phyloP scores from a whole-genome alignment of 2,113 vertebrate species.

The Vicugna pacos region DNA sequence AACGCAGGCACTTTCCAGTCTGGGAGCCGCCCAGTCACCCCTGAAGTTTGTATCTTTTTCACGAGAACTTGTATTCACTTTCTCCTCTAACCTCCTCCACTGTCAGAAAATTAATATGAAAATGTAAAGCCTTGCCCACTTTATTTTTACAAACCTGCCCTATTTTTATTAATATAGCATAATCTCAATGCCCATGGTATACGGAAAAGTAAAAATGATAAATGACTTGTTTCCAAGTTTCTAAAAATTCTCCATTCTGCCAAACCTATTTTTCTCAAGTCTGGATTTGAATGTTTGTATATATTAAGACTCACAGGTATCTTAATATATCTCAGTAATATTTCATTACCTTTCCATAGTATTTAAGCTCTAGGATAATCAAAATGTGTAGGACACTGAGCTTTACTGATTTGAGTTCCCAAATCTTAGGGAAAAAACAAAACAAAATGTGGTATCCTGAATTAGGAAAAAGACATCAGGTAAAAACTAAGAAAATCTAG shows the following conservation, averaged over 20 bases:
- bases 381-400: not conserved
- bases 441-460: not conserved
- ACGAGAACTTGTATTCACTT: not conserved
- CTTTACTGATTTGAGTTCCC: not conserved
- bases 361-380: not conserved
- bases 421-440: conserved; percentile 20
- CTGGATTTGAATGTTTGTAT: not conserved
- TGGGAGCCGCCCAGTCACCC: not conserved
- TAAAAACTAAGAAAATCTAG: not conserved
- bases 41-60: not conserved
- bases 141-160: not conserved
- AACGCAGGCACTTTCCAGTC: not conserved
- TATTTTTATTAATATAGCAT: not conserved
- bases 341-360: conserved; percentile 12
- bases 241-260: conserved; percentile 41
- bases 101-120: conserved; percentile 2
- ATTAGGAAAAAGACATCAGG: not conserved
- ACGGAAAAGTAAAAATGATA: not conserved
- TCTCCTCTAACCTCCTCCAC: not conserved
- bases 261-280: not conserved
- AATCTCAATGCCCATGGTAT: not conserved
- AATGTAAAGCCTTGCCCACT: not conserved
- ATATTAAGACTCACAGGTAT: not conserved
- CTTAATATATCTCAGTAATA: not conserved
- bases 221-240: conserved; percentile 33